Conservation (phyloP, 2,888 invertebrate species). For the Himalopsyche tibetana region DNA sequence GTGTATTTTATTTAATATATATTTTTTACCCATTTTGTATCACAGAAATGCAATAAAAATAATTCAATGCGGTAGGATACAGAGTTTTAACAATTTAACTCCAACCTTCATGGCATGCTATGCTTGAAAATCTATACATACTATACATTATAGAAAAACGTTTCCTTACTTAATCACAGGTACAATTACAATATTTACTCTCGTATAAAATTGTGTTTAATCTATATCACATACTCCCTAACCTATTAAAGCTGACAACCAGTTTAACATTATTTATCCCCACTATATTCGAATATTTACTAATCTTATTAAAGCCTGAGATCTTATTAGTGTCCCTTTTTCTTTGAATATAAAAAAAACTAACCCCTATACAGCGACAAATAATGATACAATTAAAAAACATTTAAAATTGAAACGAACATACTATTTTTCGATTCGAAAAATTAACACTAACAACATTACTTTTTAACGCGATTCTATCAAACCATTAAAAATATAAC, state of each 20-base stretch:
- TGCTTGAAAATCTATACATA: background rate
- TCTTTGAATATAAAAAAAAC: conserved; percentile 44
- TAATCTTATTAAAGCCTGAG: conserved; percentile 66
- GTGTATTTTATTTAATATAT: conserved; percentile 55
- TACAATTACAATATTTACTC: conserved; percentile 59
- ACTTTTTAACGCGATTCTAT: background rate
- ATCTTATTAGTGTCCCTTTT: conserved; percentile 58
- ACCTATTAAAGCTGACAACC: conserved; percentile 70
- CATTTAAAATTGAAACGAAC: conserved; percentile 39
- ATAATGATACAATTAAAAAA: conserved; percentile 37
- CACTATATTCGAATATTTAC: conserved; percentile 54
- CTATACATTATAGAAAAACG: conserved; percentile 47
- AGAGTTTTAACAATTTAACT: background rate
- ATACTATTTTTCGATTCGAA: conserved; percentile 7
- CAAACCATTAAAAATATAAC: background rate
- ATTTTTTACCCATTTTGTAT: conserved; percentile 44
- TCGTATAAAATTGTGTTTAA: conserved; percentile 58
- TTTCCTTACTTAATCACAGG: conserved; percentile 60
- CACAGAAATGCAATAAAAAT: conserved; percentile 53
- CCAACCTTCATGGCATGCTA: conserved; percentile 6
- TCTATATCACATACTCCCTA: conserved; percentile 68
- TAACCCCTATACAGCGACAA: background rate
- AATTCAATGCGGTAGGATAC: conserved; percentile 47
- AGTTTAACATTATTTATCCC: conserved; percentile 66
- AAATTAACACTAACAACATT: background rate